Percentiles rank a stretch among this genome's conserved stretches.
phyloP scores from a whole-genome alignment of 1,140 invertebrate genomes.

The Colletes gigas region DNA sequence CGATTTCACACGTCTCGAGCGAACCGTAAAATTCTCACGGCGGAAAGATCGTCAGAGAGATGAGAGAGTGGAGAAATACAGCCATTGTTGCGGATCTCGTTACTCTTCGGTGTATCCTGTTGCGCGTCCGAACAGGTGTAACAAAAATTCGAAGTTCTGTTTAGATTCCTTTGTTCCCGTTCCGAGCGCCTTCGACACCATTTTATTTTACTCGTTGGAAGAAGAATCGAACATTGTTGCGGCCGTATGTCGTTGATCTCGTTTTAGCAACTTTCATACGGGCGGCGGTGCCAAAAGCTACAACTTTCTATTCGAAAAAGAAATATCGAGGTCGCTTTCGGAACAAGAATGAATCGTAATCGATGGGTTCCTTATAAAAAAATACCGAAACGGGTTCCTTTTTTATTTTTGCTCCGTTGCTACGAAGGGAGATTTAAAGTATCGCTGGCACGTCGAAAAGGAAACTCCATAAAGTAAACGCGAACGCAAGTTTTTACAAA shows the following conservation, averaged over 20 bases:
- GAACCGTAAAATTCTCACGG: background rate
- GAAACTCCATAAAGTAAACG: no score
- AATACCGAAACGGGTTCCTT: no score
- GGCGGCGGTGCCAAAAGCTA: background rate
- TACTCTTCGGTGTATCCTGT: slow-evolving; percentile 1
- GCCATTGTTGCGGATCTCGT: slow-evolving; percentile 5
- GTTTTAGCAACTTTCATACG: background rate
- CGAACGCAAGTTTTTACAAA: no score
- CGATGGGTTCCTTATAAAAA: no score
- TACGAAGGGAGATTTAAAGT: no score
- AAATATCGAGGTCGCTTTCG: background rate
- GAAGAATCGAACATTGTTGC: background rate
- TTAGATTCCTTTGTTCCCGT: background rate
- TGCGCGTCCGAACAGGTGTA: background rate
- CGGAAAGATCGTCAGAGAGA: background rate
- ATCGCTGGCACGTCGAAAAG: no score
- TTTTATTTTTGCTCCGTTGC: no score
- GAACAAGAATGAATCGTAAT: background rate
- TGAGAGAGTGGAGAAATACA: slow-evolving; percentile 11
- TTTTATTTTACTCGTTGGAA: background rate
- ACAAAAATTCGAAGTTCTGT: background rate
- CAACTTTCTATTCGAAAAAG: background rate
- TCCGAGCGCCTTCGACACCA: no score
- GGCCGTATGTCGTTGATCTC: background rate
- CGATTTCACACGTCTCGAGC: slow-evolving; percentile 19